Evolutionary conservation across 2,797 vertebrate genomes (phyloP).

Genomic region (Gastrophryne carolinensis): DNA sequence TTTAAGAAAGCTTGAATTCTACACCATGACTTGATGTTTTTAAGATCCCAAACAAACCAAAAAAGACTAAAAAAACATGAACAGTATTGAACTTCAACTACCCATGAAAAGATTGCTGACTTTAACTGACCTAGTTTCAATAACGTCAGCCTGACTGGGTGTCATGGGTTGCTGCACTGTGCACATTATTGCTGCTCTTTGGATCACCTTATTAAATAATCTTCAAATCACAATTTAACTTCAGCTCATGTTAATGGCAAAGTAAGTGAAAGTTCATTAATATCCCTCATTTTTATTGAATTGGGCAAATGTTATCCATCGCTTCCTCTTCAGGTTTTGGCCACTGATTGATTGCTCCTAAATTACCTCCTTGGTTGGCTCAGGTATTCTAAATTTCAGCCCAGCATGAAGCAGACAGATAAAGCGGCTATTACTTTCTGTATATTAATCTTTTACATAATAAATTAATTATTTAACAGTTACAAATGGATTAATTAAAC

Average conservation of each 20-base stretch:
- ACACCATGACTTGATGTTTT: too few relatives aligned
- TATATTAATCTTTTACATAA: slow-evolving; percentile 59
- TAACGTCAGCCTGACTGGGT: too few relatives aligned
- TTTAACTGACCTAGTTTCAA: too few relatives aligned
- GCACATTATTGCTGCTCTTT: too few relatives aligned
- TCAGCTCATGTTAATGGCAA: background rate
- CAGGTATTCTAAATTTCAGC: slow-evolving; percentile 66
- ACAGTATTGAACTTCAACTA: too few relatives aligned
- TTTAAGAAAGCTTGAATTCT: too few relatives aligned
- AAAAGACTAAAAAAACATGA: too few relatives aligned
- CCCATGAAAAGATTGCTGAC: too few relatives aligned
- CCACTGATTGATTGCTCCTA: slow-evolving; percentile 64
- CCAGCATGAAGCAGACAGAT: slow-evolving; percentile 55
- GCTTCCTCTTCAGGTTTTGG: slow-evolving; percentile 40
- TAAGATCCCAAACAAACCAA: too few relatives aligned
- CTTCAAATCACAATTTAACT: too few relatives aligned
- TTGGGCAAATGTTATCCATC: slow-evolving; percentile 34
- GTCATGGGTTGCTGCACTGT: too few relatives aligned
- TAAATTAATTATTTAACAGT: slow-evolving; percentile 59
- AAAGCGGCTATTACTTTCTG: slow-evolving; percentile 58
- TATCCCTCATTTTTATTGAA: slow-evolving; percentile 29
- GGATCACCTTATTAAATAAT: too few relatives aligned
- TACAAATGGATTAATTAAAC: slow-evolving; percentile 25
- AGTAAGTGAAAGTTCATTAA: slow-evolving; percentile 9
- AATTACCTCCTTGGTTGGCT: slow-evolving; percentile 61